These are phyloP conservation scores for Chondrosia reniformis DNA, from an alignment of 37 sponge, comb jelly and placozoan genomes.

Conservation along the genomic window DNA sequence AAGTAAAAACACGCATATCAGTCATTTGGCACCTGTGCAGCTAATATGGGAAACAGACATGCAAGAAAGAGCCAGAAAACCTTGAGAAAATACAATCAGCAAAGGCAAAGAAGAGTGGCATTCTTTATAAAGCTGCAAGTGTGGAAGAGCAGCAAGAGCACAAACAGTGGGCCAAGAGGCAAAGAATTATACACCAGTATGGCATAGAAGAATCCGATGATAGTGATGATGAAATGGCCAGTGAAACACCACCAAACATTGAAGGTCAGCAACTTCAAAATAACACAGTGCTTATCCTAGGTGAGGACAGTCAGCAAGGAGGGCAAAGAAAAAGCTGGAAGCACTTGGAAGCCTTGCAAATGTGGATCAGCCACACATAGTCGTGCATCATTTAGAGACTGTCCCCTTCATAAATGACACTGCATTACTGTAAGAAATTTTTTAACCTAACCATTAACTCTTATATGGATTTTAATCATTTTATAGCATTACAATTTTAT, in stretches of 20 bases:
- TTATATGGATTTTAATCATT: not conserved
- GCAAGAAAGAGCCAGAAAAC: not conserved
- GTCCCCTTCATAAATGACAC: not conserved
- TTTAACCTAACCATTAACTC: not conserved
- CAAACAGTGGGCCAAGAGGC: no score
- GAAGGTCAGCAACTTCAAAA: not conserved
- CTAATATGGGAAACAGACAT: not conserved
- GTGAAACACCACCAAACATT: not conserved
- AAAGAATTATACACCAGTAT: not conserved
- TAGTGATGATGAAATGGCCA: not conserved
- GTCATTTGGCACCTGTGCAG: no score
- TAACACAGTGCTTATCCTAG: not conserved
- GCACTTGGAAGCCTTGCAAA: not conserved
- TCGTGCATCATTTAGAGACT: not conserved
- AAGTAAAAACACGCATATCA: no score
- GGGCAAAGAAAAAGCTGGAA: not conserved
- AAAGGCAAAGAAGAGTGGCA: not conserved
- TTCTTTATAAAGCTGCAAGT: not conserved
- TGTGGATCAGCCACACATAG: constrained; percentile 2
- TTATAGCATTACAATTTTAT: not conserved
- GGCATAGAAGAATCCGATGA: not conserved
- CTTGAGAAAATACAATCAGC: not conserved
- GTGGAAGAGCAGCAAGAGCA: not conserved
- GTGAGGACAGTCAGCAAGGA: not conserved
- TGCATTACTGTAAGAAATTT: no score